phyloP scores from a whole-genome alignment of 2,113 vertebrate species.

The Urocynchramus pylzowi region DNA sequence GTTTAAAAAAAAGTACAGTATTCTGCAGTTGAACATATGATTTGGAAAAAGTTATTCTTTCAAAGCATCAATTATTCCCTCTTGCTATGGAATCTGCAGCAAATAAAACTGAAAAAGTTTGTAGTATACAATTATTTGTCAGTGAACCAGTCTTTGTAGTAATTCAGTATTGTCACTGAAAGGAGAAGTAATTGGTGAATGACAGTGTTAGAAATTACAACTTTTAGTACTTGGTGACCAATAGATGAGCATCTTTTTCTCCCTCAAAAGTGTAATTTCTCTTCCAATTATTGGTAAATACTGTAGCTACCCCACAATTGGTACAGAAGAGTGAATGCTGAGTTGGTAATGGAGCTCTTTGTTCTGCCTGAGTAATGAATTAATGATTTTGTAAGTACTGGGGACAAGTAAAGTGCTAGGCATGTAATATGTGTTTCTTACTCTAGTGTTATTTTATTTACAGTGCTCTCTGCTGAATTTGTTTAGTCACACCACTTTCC shows the following conservation, averaged over 20 bases:
- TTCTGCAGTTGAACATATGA: background rate
- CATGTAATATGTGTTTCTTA: background rate
- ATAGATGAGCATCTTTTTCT: background rate
- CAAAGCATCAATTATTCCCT: background rate
- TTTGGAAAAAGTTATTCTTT: background rate
- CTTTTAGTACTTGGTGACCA: background rate
- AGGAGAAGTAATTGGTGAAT: background rate
- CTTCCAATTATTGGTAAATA: background rate
- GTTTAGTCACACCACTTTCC: background rate
- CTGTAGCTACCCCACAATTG: background rate
- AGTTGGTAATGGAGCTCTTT: background rate
- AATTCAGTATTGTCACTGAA: background rate
- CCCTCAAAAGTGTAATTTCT: background rate
- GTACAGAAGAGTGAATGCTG: background rate
- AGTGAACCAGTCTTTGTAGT: background rate
- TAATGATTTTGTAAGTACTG: background rate
- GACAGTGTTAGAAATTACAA: background rate
- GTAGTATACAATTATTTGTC: background rate
- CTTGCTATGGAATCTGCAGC: background rate
- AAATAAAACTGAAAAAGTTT: background rate
- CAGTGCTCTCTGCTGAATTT: background rate
- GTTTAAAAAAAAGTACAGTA: background rate
- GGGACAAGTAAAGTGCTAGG: background rate
- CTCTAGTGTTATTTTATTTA: background rate
- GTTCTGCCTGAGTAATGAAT: constrained; percentile 4